Evolutionary conservation across 2,888 invertebrate genomes (phyloP).

Genomic region (Sericinus montela): DNA sequence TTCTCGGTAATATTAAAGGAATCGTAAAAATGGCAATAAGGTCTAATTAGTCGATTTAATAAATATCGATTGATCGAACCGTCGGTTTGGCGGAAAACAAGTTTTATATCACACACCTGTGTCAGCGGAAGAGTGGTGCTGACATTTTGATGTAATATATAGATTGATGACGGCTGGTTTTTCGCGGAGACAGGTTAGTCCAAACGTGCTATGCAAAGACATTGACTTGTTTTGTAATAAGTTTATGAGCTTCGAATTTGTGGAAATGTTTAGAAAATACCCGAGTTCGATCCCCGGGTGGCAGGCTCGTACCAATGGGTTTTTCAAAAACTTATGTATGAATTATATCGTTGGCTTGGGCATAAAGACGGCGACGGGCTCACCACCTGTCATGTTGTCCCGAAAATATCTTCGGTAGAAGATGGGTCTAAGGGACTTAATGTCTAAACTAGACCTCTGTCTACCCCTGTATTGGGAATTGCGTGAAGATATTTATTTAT

Average conservation of each 20-base stretch:
- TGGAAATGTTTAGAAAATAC: background rate
- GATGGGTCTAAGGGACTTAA: too few relatives aligned
- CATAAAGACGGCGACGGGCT: too few relatives aligned
- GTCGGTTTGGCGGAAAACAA: background rate
- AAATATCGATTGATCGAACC: constrained; percentile 17
- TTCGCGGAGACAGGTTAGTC: background rate
- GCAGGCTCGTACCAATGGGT: too few relatives aligned
- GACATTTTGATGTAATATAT: constrained; percentile 15
- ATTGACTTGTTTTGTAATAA: background rate
- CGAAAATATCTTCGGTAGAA: too few relatives aligned
- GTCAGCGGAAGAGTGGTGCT: constrained; percentile 14
- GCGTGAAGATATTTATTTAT: too few relatives aligned
- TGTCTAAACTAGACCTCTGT: too few relatives aligned
- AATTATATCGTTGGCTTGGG: too few relatives aligned
- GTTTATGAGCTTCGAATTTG: background rate
- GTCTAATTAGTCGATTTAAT: constrained; percentile 17
- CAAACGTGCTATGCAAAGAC: background rate
- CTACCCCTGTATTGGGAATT: too few relatives aligned
- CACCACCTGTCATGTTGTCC: too few relatives aligned
- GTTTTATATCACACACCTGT: constrained; percentile 16
- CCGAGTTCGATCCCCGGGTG: too few relatives aligned
- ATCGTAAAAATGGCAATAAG: constrained; percentile 5
- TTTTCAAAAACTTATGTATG: too few relatives aligned
- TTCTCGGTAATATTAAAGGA: background rate
- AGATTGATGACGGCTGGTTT: background rate